Percentiles rank a stretch among this genome's conserved stretches.
Evolutionary conservation across 2,113 vertebrate species (phyloP).

Genomic region (Rhinopithecus roxellana): DNA sequence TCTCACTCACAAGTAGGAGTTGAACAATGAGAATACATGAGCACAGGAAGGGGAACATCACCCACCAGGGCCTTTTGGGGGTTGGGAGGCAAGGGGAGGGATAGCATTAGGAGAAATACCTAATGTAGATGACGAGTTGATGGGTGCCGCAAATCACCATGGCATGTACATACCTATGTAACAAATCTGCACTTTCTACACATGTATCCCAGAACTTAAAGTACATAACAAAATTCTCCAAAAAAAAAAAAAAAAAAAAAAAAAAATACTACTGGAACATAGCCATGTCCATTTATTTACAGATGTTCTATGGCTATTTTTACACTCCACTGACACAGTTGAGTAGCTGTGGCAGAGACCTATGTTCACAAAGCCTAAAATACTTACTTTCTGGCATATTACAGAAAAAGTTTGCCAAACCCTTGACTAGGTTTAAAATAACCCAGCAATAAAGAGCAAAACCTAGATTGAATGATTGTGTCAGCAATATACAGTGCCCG

Average conservation of each 20-base stretch:
- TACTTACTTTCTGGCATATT: background rate
- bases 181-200: too few species aligned
- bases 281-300: background rate
- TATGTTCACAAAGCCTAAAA: background rate
- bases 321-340: rapidly evolving
- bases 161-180: too few species aligned
- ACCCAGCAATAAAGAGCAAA: background rate
- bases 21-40: too few species aligned
- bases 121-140: too few species aligned
- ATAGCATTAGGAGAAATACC: too few species aligned
- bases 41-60: too few species aligned
- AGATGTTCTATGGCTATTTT: background rate
- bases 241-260: background rate
- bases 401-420: background rate
- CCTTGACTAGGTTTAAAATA: background rate
- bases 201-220: too few species aligned
- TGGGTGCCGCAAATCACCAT: too few species aligned
- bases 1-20: too few species aligned
- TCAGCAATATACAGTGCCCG: background rate
- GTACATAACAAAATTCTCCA: too few species aligned
- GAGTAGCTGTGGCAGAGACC: background rate
- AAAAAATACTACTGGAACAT: background rate
- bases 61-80: too few species aligned
- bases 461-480: background rate
- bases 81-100: too few species aligned